Evolutionary conservation across 2,888 invertebrate species (phyloP).

Genomic region (Lycia hirtaria): DNA sequence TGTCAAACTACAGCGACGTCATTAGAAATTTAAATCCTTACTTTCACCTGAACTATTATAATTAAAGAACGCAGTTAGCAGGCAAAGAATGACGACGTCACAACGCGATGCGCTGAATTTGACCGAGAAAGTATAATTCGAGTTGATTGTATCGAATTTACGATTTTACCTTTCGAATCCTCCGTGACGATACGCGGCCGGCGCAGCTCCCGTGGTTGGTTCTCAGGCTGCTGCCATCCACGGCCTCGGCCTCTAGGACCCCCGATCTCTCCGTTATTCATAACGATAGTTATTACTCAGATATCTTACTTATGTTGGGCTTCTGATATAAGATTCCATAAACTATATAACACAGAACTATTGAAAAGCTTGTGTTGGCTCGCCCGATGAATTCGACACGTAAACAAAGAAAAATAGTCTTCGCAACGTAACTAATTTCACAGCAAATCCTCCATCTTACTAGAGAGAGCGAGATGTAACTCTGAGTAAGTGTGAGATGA

Average conservation of each 20-base stretch:
- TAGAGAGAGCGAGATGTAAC: slow-evolving; percentile 37
- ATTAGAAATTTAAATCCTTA: slow-evolving; percentile 78
- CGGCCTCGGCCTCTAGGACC: slow-evolving; percentile 82
- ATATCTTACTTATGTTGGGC: slow-evolving; percentile 45
- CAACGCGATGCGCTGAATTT: slow-evolving; percentile 46
- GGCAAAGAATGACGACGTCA: slow-evolving; percentile 66
- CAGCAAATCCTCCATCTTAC: slow-evolving; percentile 75
- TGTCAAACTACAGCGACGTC: slow-evolving; percentile 74
- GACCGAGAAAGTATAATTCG: slow-evolving; percentile 53
- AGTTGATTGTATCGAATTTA: slow-evolving; percentile 1
- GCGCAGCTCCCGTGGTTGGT: slow-evolving; percentile 78
- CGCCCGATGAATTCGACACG: slow-evolving; percentile 72
- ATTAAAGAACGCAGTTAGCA: slow-evolving; percentile 63
- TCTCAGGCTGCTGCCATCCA: slow-evolving; percentile 79
- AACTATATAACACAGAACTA: slow-evolving; percentile 51
- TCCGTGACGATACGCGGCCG: slow-evolving; percentile 70
- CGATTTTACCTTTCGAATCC: slow-evolving; percentile 67
- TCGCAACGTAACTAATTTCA: slow-evolving; percentile 65
- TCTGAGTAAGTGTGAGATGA: slow-evolving; percentile 35
- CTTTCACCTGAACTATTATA: slow-evolving; percentile 78
- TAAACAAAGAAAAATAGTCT: slow-evolving; percentile 81
- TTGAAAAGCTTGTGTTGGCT: slow-evolving; percentile 41
- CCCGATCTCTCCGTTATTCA: slow-evolving; percentile 83
- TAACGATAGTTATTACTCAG: slow-evolving; percentile 55
- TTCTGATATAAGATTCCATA: slow-evolving; percentile 69